A percentile compares a stretch with the other conserved stretches of the same genome.
Evolutionary conservation across 2,888 invertebrate genomes (phyloP).

Genomic region (Neoitamus cyanurus): DNA sequence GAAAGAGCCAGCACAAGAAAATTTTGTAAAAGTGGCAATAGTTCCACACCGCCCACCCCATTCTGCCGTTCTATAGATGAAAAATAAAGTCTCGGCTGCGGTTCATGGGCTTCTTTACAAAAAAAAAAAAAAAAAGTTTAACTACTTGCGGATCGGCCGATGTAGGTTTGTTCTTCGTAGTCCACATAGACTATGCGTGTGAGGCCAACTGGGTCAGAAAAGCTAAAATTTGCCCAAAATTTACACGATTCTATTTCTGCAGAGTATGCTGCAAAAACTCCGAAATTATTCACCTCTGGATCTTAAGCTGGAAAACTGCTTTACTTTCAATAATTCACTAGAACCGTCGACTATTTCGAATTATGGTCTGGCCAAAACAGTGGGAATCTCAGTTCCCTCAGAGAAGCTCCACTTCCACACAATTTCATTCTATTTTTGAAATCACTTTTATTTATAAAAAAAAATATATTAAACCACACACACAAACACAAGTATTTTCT

Average conservation of each 20-base stretch:
- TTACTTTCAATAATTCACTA: constrained; percentile 21
- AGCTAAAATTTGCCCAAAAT: neutral
- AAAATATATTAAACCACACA: neutral
- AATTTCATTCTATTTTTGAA: constrained; percentile 37
- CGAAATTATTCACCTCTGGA: neutral
- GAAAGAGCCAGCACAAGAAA: neutral
- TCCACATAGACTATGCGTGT: neutral
- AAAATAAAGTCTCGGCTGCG: neutral
- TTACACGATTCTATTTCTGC: neutral
- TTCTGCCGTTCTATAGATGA: neutral
- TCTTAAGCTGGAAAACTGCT: neutral
- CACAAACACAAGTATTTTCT: constrained; percentile 20
- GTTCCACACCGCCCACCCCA: neutral
- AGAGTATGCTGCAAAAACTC: neutral
- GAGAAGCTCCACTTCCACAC: neutral
- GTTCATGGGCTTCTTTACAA: neutral
- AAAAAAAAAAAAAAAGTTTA: neutral
- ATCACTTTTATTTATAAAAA: constrained; percentile 12
- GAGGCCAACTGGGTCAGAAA: neutral
- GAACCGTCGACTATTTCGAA: neutral
- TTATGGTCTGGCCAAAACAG: neutral
- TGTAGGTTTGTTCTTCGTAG: too few species aligned
- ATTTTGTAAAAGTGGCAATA: neutral
- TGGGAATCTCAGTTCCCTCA: neutral
- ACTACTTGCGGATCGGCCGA: neutral